Percentiles rank a stretch among this genome's conserved stretches.
These are phyloP conservation scores for Muntiacus muntjak DNA, from an alignment of 2,113 vertebrate genomes.

Conservation along the genomic window DNA sequence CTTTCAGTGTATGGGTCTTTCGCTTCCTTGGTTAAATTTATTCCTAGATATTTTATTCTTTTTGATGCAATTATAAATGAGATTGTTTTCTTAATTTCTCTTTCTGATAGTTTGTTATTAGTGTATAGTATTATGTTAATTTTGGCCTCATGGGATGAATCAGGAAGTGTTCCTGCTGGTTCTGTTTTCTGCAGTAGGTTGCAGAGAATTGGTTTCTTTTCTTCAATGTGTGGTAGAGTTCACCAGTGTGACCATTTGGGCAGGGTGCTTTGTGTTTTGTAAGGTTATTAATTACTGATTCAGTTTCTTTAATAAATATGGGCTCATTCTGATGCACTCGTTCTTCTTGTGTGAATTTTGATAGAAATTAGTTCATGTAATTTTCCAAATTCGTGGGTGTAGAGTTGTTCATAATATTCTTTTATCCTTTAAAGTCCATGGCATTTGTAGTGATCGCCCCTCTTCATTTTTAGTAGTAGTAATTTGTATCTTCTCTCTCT, in stretches of 20 bases:
- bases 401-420: neutral
- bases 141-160: neutral
- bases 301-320: neutral
- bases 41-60: neutral
- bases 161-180: neutral
- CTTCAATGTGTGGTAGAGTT: neutral
- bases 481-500: neutral
- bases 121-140: neutral
- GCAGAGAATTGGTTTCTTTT: neutral
- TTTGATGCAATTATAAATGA: neutral
- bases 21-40: neutral
- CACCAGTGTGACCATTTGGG: neutral
- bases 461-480: neutral
- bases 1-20: neutral
- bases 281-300: neutral
- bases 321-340: neutral
- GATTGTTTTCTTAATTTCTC: neutral
- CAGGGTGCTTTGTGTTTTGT: neutral
- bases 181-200: neutral
- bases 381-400: neutral
- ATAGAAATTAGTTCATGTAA: neutral
- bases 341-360: neutral
- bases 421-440: neutral
- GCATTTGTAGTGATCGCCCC: neutral
- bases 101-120: neutral